Evolutionary conservation across 92 coral and sea anemone species (phyloP).

Genomic region (Porites lobata): DNA sequence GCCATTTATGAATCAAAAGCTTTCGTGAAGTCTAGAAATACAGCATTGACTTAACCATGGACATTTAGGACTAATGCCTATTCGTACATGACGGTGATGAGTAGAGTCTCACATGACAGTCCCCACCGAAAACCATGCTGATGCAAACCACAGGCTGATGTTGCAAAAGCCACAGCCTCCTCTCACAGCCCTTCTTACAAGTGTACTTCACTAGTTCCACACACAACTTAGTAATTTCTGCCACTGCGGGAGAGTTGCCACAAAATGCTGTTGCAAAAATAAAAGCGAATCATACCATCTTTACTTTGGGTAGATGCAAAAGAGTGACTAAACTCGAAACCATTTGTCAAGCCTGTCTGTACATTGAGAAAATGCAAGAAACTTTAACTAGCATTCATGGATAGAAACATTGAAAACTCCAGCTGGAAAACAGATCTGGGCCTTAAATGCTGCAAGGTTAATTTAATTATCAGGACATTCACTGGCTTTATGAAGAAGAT

Average conservation of each 20-base stretch:
- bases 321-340: conserved; percentile 86
- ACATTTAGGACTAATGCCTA: too few relatives aligned
- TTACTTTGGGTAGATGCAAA: conserved; percentile 49
- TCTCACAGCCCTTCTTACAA: too few relatives aligned
- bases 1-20: too few relatives aligned
- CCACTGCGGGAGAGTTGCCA: too few relatives aligned
- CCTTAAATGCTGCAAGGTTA: background rate
- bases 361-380: conserved; percentile 75
- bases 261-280: conserved; percentile 15
- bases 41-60: too few relatives aligned
- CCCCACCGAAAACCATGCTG: background rate
- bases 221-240: too few relatives aligned
- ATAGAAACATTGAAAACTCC: background rate
- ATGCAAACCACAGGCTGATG: background rate
- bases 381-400: conserved; percentile 33
- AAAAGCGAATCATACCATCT: conserved; percentile 78
- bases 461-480: background rate
- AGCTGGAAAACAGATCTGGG: too few relatives aligned
- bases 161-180: too few relatives aligned
- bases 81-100: background rate
- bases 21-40: too few relatives aligned
- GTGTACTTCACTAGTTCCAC: too few relatives aligned
- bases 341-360: conserved; percentile 77
- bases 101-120: background rate
- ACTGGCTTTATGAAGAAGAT: background rate